These are phyloP conservation scores for Tupaia tana DNA, from an alignment of 2,113 vertebrate species.

Conservation along the genomic window DNA sequence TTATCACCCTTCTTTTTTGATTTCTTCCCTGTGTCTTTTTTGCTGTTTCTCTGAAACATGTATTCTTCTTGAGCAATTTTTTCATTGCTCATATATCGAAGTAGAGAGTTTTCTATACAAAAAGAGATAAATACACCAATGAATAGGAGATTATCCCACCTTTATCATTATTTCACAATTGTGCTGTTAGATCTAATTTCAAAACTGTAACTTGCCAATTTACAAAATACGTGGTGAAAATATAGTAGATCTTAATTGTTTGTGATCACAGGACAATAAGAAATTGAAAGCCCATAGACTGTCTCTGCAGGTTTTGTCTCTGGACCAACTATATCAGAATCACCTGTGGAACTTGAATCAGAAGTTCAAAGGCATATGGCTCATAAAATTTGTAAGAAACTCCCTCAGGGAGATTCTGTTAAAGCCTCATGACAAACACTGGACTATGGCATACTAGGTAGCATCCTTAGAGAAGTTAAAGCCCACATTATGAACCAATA, in stretches of 20 bases:
- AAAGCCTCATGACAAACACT: slow-evolving; percentile 47
- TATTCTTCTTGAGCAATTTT: slow-evolving; percentile 94
- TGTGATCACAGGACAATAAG: slow-evolving; percentile 25
- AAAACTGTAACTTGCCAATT: slow-evolving; percentile 69
- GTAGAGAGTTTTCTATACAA: slow-evolving; percentile 92
- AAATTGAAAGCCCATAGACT: not conserved
- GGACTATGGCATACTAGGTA: not conserved
- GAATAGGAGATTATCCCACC: slow-evolving; percentile 64
- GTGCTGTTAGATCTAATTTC: slow-evolving; percentile 51
- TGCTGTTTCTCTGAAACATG: slow-evolving; percentile 95
- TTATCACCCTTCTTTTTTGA: slow-evolving; percentile 97
- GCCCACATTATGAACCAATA: not conserved
- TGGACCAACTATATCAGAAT: slow-evolving; percentile 37
- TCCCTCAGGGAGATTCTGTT: slow-evolving; percentile 3
- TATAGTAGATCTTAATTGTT: slow-evolving; percentile 28
- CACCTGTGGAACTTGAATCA: slow-evolving; percentile 9
- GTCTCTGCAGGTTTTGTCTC: slow-evolving; percentile 39
- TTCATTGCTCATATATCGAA: slow-evolving; percentile 97
- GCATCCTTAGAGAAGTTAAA: slow-evolving; percentile 52
- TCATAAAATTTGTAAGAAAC: slow-evolving; percentile 56
- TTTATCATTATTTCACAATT: not conserved
- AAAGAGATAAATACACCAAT: slow-evolving; percentile 76
- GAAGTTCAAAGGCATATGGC: slow-evolving; percentile 23
- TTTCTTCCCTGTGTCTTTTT: slow-evolving; percentile 95
- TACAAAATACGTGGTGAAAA: slow-evolving; percentile 58